Evolutionary conservation across 1,140 invertebrate genomes (phyloP), one percentile per base, ranked within the genome.

Genomic region (Muscidifurax raptorellus): DNA sequence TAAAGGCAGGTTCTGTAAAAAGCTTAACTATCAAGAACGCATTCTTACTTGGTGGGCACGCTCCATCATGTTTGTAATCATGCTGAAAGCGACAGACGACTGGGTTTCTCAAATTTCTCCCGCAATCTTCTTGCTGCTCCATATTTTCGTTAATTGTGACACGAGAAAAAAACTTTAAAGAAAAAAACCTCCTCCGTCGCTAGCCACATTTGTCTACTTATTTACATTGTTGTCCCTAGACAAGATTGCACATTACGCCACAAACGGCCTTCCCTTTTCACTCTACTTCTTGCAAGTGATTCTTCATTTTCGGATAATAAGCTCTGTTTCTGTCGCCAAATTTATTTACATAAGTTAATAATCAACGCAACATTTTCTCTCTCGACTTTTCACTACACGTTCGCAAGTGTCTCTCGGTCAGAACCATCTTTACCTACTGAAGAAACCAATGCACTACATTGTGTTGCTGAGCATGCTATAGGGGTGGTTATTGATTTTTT

Each of bases 61-160:
- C 87, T 86, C 88, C 86, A 71, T 93, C 91, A 12, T 88, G 32
- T 83, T 92, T 91, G 30, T 89, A 91, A 72, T 91, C 91, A 88
- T 91, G 91, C 85, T 90, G 91, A 81, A 90, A 89, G 22, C 89
- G 89, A 81, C 91, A 90, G 59, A 90, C 84, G 18, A 89, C 89
- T 85, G 91, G 91, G 86, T 89, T 89, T 89, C 89, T 88, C 89
- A 89, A 22, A 88, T 84, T 75, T 87, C 40, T 86, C 0, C 32
- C 67, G 75, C 90, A 90, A 72, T 92, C 91, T 74, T 92, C 91
- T 85, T 92, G 90, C n/a, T 89, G 89, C 66, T 92, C 90, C 92
- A 93, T 92, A 83, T 86, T 87, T 69, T 86, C 47, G 5, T 40
- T 30, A 71, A 72, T 7, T 59, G 22, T 28, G 75, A 79, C n/a